Conservation (phyloP, 1,140 invertebrate species). For the Danaus plexippus region DNA sequence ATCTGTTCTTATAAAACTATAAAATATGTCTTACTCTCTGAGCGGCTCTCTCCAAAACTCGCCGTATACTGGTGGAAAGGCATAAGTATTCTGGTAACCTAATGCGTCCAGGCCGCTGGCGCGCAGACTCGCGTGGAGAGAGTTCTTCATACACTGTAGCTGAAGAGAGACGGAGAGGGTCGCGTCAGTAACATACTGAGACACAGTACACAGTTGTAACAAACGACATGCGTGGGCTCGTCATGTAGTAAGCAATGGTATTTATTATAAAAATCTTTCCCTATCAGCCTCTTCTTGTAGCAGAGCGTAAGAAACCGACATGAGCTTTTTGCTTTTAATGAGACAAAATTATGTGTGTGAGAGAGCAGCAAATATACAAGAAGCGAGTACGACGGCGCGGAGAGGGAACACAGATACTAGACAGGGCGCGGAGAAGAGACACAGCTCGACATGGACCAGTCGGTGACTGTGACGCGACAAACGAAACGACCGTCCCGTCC, state of each 20-base stretch:
- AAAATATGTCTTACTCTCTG: constrained; percentile 46
- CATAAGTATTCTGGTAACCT: constrained; percentile 55
- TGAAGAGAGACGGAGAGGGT: constrained; percentile 15
- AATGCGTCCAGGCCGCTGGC: constrained; percentile 52
- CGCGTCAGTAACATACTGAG: too few species aligned
- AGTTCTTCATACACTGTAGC: constrained; percentile 68
- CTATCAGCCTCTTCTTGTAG: too few species aligned
- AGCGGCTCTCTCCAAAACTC: constrained; percentile 61
- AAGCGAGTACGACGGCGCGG: constrained; percentile 28
- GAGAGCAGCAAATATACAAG: constrained; percentile 6
- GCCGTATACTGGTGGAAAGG: constrained; percentile 51
- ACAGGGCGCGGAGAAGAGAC: too few species aligned
- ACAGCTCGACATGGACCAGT: too few species aligned
- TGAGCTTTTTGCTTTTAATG: too few species aligned
- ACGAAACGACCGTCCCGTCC: constrained; percentile 28
- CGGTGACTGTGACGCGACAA: constrained; percentile 4
- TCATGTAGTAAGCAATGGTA: background rate
- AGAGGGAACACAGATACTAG: constrained; percentile 12
- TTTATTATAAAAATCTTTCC: background rate
- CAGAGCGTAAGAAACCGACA: too few species aligned
- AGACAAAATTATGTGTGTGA: too few species aligned
- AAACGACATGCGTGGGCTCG: too few species aligned
- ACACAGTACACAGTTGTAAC: too few species aligned
- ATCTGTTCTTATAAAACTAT: too few species aligned
- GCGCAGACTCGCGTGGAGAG: constrained; percentile 52